Percentiles rank a stretch among this genome's conserved stretches.
phyloP scores from a whole-genome alignment of 2,888 invertebrate species.

The Rotaria socialis region DNA sequence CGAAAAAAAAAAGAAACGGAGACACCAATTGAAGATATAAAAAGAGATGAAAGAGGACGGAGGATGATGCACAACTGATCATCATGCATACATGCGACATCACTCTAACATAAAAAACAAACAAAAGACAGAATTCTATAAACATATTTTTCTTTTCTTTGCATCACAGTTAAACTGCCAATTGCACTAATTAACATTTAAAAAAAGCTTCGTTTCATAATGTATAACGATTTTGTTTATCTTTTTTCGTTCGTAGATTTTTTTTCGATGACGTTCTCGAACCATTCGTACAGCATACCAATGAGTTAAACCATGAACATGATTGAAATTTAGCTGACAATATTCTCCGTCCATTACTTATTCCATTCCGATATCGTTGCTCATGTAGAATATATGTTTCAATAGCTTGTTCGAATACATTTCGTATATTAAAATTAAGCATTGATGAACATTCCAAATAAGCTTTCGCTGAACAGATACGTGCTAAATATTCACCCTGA shows the following conservation, averaged over 20 bases:
- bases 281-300: background rate
- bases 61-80: too few relatives aligned
- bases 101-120: background rate
- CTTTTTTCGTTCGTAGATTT: background rate
- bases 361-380: background rate
- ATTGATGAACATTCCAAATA: conserved; percentile 42
- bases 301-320: background rate
- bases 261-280: background rate
- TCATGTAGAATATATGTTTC: background rate
- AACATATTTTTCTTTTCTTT: background rate
- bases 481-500: conserved; percentile 40
- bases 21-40: too few relatives aligned
- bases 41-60: too few relatives aligned
- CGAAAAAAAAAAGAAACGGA: too few relatives aligned
- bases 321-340: background rate
- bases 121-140: background rate
- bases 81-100: too few relatives aligned
- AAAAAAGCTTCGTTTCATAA: background rate
- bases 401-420: conserved; percentile 41
- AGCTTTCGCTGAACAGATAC: conserved; percentile 22
- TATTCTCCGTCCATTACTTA: background rate
- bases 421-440: conserved; percentile 39
- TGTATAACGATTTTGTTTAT: background rate
- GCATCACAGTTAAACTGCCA: conserved; percentile 17
- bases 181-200: background rate